Base-by-base conservation (phyloP, 2,797 vertebrate genomes). In the Vireo griseus region DNA sequence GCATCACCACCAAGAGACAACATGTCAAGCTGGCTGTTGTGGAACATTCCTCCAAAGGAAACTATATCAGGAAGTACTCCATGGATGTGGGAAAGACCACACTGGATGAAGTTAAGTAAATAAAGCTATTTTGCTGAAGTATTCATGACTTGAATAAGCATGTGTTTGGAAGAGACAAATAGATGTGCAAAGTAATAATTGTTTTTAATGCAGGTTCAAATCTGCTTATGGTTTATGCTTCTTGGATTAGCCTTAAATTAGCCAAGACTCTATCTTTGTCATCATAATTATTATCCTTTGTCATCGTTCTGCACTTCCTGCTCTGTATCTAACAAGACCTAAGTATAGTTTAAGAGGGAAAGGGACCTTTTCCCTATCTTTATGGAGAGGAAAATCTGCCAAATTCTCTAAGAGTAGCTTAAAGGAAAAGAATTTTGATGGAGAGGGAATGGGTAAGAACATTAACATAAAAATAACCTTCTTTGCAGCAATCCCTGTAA, bases 101-200 rank as follows among this genome's bases (percentile, higher is more conserved):
- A 78, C 33, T 84, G 39, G 47, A 69, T 67, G 50, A 84, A 81
- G 10, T 52, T 35, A 82, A 58, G 11, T 44, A 80, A 90, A 84
- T 78, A 74, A 59, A 15, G 14, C 3, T 52, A 25, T 81, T 59
- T 86, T 82, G 16, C 35, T 62, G 59, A 91, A 76, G 21, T 57
- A 76, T 59, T 73, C 48, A 24, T 26, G 31, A 57, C 71, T 81
- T 95, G 80, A 92, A 90, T 69, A 86, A 94, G 44, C 65, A 40
- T 18, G 62, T 62, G 50, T 75, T 90, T 90, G 73, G 50, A 92
- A 84, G 39, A 86, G 35, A 37, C 31, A 86, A 96, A 78, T 10
- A 94, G 73, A 79, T 74, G 52, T 71, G 71, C 74, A 95, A 87
- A 94, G n/a, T 78, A 82, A 74, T 33, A 88, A 78, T 72, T 72